Evolutionary conservation across 2,113 vertebrate genomes (phyloP), one percentile per base, ranked within the genome.

Genomic region (Carollia perspicillata): DNA sequence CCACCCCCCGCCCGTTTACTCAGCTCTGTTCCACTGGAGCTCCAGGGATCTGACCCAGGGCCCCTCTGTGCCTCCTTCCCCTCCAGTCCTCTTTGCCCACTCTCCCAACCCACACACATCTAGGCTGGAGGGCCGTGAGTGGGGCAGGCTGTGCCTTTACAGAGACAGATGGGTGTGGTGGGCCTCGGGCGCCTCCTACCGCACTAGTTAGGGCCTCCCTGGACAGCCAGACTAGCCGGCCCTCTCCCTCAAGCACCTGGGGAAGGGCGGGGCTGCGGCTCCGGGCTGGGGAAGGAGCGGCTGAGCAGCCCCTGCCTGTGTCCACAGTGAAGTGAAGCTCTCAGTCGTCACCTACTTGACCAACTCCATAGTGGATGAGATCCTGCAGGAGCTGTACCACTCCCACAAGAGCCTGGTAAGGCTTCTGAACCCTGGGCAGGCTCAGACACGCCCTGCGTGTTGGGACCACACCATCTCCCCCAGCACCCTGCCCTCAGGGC

Each of bases 291-390:
- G 16, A 30, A 1, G 4, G 14, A 30, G 30, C 12, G 44, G n/a
- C 92, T 96, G 28, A 96, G 44, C 37, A 68, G 71, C 42, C 72
- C 81, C 49, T 30, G 78, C 63, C 40, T 95, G 4, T 89, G 72
- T 94, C 97, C 63, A 94, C 97, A 99, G 99, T 88, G 99, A 99
- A 97, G 99, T 99, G 97, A 99, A 99, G 97, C 97, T 99, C 40
- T 99, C 99, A 0, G 99, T 99, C 0, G 99, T 99, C 92, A 99
- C 99, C n/a, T 99, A 99, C 96, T 98, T 99, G 95, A 99, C 99
- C 94, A 99, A 99, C 98, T 99, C 99, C 77, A 99, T 99, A 8
- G 99, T 99, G 97, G 99, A 99, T 26, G 99, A 99, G 98, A 99
- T 99, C 93, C 98, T 99, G 4, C 99, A 99, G 84, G 99, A 99